phyloP scores from a whole-genome alignment of 1,140 invertebrate genomes.

The Drosophila lacertosa region DNA sequence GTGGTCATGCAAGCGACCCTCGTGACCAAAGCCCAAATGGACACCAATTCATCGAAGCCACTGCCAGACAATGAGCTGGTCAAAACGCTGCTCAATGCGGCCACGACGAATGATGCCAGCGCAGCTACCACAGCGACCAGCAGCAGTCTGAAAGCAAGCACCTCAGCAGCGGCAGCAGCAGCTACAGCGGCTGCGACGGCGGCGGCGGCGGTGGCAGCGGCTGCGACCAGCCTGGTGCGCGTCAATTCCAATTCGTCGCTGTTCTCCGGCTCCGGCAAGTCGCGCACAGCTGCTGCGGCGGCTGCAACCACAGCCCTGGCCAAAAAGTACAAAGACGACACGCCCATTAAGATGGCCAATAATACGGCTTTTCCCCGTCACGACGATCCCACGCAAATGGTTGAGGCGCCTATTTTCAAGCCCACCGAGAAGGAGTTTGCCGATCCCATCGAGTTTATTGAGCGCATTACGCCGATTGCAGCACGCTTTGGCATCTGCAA shows the following conservation, averaged over 20 bases:
- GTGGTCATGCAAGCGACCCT: slow-evolving; percentile 88
- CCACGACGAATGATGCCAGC: slow-evolving; percentile 35
- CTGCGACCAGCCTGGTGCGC: slow-evolving; percentile 54
- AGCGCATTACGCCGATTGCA: slow-evolving; percentile 91
- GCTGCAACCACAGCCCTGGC: slow-evolving; percentile 42
- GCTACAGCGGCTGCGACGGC: slow-evolving; percentile 18
- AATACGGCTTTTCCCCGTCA: slow-evolving; percentile 85
- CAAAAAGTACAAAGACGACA: slow-evolving; percentile 81
- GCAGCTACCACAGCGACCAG: slow-evolving; percentile 30
- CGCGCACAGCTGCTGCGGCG: slow-evolving; percentile 53
- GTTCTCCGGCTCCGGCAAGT: slow-evolving; percentile 77
- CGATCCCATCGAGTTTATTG: slow-evolving; percentile 95
- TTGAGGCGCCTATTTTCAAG: slow-evolving; percentile 93
- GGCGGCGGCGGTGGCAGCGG: background rate
- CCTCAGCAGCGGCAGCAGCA: slow-evolving; percentile 54
- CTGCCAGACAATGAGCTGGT: slow-evolving; percentile 77
- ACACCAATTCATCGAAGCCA: slow-evolving; percentile 82
- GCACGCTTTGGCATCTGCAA: slow-evolving; percentile 94
- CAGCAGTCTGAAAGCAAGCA: slow-evolving; percentile 84
- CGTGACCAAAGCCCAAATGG: slow-evolving; percentile 87
- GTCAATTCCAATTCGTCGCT: slow-evolving; percentile 78
- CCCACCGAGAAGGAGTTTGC: slow-evolving; percentile 94
- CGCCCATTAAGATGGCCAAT: slow-evolving; percentile 85
- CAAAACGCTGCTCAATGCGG: slow-evolving; percentile 73
- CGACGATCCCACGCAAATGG: slow-evolving; percentile 86